Base-by-base conservation (phyloP, 2,797 vertebrate species). In the Schizopygopsis pylzovi region DNA sequence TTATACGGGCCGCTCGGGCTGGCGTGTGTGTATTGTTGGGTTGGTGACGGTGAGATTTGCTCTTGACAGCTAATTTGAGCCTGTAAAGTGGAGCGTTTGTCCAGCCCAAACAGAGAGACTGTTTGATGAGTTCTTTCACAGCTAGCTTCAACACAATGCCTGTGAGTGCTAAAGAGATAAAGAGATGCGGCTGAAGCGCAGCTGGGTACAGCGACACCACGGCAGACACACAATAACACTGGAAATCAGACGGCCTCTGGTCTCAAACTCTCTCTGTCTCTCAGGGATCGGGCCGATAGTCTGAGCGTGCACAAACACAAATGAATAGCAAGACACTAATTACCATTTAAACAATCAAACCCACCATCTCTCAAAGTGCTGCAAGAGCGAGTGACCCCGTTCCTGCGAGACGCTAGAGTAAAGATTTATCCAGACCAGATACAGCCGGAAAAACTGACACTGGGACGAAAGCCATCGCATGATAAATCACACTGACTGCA, bases 121-220 rank as follows among this genome's bases (percentile, higher is more conserved):
- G 89, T 92, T 91, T 93, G 94, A 94, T 94, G 93, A 93, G 92
- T 93, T 93, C 92, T 91, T 91, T 89, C 91, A 92, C 92, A 91
- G 90, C 90, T 90, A 88, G 90, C 93, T 91, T 89, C 92, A 90
- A 90, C 93, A 92, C 92, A 93, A 91, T 90, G 70, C 82, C 90
- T 87, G 88, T 87, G 94, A 92, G 95, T 94, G 95, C 93, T 95
- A 96, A 95, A 93, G 94, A 94, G 93, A 91, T 93, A 93, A 93
- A 93, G 93, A 90, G 91, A 91, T 87, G 92, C 92, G 93, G 93
- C 92, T 93, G 93, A 92, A 94, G 92, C 94, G 94, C 95, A 96
- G 95, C 95, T 96, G 95, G 94, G 95, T 94, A 94, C 95, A 93
- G 87, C 87, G 93, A 93, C 93, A 94, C 93, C 92, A 93, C 92